Base-by-base conservation (phyloP, 2,888 invertebrate genomes). In the Polyploca ridens region DNA sequence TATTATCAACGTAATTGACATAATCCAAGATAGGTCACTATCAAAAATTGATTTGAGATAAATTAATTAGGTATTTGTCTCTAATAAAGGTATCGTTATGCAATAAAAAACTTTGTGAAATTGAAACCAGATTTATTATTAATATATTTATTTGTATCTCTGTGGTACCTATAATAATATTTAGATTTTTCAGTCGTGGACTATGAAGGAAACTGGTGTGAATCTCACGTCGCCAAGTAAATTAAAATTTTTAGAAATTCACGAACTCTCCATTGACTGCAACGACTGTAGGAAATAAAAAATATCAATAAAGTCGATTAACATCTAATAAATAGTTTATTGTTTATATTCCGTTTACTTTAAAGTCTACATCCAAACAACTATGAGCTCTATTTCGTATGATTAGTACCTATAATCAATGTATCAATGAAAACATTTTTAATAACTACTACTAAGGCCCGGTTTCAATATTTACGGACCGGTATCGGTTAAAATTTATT, bases 1-100 rank as follows among this genome's bases (percentile, higher is more conserved):
- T 58, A 61, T 58, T 63, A 69, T 69, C 65, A 63, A 38, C 46
- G 60, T 64, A 66, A 64, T 63, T 64, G 33, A 33, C 64, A 61
- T 69, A 66, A 66, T 69, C 66, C 62, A 33, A 61, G 66, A 69
- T 65, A 68, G 62, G 1, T 58, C 44, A 61, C 19, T 46, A 16
- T 35, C 60, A 63, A 64, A 63, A 58, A 63, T 62, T 54, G 63
- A 62, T 66, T 60, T 16, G n/a, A 5, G 54, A 54, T 54, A 54
- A 3, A 14, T 7, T 54, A 54, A 10, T 10, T 13, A 41, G 10
- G 8, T 38, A 38, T 13, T 54, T 54, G 10, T 54, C 10, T 19
- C 19, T 54, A 19, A 19, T 54, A n/a, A 10, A n/a, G 16, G 54
- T 1, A 54, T 54, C 16, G 54, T 54, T 54, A 19, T 19, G 54